Evolutionary conservation across 2,888 invertebrate genomes (phyloP).

Genomic region (Microplitis deprimator): DNA sequence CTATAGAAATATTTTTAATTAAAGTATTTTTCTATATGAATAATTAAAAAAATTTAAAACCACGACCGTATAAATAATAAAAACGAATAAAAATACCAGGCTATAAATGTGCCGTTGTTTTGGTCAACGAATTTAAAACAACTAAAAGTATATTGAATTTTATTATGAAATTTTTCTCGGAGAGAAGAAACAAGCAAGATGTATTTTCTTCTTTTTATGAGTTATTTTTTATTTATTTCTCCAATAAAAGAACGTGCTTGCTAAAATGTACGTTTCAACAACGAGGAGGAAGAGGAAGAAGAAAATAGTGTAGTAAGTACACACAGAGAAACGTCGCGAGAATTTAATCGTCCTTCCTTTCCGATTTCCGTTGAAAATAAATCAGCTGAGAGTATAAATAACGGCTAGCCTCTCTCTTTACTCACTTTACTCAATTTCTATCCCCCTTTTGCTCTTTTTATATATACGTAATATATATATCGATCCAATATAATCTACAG

Average conservation of each 20-base stretch:
- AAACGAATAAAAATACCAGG: not conserved
- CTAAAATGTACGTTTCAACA: not conserved
- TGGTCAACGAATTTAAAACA: not conserved
- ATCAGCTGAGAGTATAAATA: slow-evolving; percentile 59
- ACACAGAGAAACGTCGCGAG: slow-evolving; percentile 36
- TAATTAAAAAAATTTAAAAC: not conserved
- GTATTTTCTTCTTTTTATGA: not conserved
- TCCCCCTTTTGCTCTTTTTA: not conserved
- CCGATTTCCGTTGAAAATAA: slow-evolving; percentile 54
- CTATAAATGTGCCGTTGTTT: not conserved
- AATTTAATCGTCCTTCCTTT: slow-evolving; percentile 52
- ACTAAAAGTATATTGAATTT: not conserved
- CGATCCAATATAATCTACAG: slow-evolving; percentile 38
- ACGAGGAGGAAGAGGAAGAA: not conserved
- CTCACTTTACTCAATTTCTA: not conserved
- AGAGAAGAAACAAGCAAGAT: not conserved
- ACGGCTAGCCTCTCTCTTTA: slow-evolving; percentile 44
- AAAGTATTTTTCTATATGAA: too few species aligned
- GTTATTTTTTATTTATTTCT: not conserved
- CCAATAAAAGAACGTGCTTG: not conserved
- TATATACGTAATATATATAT: slow-evolving; percentile 35
- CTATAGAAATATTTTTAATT: too few species aligned
- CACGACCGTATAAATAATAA: not conserved
- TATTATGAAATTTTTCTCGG: not conserved
- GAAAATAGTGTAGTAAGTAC: not conserved